Evolutionary conservation across 1,140 invertebrate genomes (phyloP).

Genomic region (Saccostrea echinata): DNA sequence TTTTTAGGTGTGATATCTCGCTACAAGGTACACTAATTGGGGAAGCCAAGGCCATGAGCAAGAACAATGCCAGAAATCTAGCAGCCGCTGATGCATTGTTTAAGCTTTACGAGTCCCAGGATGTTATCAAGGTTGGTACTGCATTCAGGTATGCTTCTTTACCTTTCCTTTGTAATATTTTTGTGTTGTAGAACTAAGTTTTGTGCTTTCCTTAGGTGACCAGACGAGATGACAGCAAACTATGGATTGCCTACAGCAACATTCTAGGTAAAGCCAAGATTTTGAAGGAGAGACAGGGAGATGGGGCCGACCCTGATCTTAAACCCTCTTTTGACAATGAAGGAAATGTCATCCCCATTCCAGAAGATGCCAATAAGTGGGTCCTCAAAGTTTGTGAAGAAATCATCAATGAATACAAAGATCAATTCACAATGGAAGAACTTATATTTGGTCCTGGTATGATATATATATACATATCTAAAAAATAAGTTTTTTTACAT

Average conservation of each 20-base stretch:
- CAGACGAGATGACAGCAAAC: conserved; percentile 55
- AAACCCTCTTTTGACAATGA: background rate
- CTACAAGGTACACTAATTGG: conserved; percentile 66
- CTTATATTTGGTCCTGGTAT: conserved; percentile 63
- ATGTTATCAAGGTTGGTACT: conserved; percentile 63
- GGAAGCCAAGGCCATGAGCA: conserved; percentile 61
- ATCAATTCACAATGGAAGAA: conserved; percentile 56
- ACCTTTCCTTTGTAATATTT: background rate
- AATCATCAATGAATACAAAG: conserved; percentile 52
- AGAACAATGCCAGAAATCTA: conserved; percentile 63
- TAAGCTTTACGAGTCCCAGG: conserved; percentile 69
- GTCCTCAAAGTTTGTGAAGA: conserved; percentile 55
- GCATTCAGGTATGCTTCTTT: background rate
- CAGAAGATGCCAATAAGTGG: conserved; percentile 56
- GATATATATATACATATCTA: background rate
- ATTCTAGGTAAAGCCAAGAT: conserved; percentile 46
- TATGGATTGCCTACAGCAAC: conserved; percentile 56
- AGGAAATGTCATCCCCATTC: conserved; percentile 8
- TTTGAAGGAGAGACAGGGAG: conserved; percentile 44
- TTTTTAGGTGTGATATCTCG: conserved; percentile 65
- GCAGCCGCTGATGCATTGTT: conserved; percentile 69
- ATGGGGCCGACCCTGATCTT: background rate
- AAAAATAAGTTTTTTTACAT: too few relatives aligned
- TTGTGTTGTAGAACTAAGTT: background rate
- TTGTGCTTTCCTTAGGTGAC: conserved; percentile 49